These are phyloP conservation scores for Camponotus floridanus DNA, from an alignment of 1,140 invertebrate species.

Conservation along the genomic window DNA sequence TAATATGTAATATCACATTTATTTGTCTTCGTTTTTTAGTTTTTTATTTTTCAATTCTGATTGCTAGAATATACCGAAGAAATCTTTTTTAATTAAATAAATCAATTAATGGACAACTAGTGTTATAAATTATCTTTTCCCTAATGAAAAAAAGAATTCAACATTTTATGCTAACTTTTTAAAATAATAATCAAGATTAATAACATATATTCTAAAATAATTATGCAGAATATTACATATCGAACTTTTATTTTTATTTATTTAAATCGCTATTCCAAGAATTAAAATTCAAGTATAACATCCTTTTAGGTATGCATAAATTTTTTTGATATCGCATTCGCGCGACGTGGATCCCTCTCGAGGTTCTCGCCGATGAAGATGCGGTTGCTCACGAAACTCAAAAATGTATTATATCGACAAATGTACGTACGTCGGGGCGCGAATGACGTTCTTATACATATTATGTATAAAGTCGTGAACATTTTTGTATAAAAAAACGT, in stretches of 20 bases:
- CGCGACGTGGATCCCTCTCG: conserved; percentile 35
- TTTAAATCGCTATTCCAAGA: neutral
- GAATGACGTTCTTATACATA: conserved; percentile 79
- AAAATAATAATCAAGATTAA: too few relatives aligned
- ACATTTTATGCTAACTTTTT: too few relatives aligned
- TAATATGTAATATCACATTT: neutral
- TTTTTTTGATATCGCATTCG: neutral
- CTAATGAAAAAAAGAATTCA: too few relatives aligned
- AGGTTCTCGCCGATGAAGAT: conserved; percentile 72
- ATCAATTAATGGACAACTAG: neutral
- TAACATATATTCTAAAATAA: neutral
- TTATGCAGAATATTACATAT: neutral
- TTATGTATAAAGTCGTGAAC: conserved; percentile 82
- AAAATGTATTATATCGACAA: conserved; percentile 81
- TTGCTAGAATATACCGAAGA: neutral
- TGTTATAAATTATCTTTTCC: neutral
- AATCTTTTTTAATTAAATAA: neutral
- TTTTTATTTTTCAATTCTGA: neutral
- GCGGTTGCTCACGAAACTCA: conserved; percentile 78
- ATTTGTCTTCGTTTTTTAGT: neutral
- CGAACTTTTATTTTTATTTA: neutral
- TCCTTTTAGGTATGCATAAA: neutral
- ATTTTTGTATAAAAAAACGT: conserved; percentile 83
- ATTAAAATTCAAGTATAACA: neutral
- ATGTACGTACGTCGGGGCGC: conserved; percentile 65